A percentile compares a stretch with the other conserved stretches of the same genome.
Evolutionary conservation across 2,888 invertebrate species (phyloP).

Genomic region (Nemotelus pantherinus): DNA sequence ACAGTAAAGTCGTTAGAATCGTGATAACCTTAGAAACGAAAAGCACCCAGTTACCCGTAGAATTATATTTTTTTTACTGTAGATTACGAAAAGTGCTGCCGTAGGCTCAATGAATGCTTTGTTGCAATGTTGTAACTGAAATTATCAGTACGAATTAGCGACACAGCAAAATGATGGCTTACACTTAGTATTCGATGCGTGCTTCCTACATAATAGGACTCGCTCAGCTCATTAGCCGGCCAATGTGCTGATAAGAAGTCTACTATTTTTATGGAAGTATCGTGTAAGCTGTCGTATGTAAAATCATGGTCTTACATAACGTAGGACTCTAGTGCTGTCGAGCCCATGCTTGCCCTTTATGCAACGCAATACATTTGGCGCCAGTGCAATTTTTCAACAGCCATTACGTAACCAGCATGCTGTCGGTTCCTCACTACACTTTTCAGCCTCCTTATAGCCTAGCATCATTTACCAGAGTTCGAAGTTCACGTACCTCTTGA

Average conservation of each 20-base stretch:
- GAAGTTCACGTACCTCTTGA: background rate
- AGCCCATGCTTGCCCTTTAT: too few relatives aligned
- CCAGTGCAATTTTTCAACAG: constrained; percentile 10
- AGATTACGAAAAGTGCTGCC: background rate
- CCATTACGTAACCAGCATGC: constrained; percentile 5
- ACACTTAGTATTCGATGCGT: too few relatives aligned
- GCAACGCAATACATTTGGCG: constrained; percentile 2
- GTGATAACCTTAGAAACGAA: constrained; percentile 8
- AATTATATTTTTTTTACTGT: background rate
- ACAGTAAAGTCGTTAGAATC: constrained; percentile 8
- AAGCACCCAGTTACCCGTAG: background rate
- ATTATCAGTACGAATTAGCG: background rate
- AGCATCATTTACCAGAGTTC: background rate
- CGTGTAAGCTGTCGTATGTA: background rate
- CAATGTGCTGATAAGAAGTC: constrained; percentile 19
- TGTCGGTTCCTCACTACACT: background rate
- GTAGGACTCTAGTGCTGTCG: background rate
- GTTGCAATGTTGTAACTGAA: constrained; percentile 4
- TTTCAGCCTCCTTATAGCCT: background rate
- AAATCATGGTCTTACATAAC: constrained; percentile 26
- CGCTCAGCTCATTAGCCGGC: background rate
- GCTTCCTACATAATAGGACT: background rate
- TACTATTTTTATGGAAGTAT: background rate
- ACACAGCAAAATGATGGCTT: background rate
- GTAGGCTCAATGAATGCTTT: background rate